phyloP scores from a whole-genome alignment of 2,888 invertebrate genomes.

The Drosophila lacicola region DNA sequence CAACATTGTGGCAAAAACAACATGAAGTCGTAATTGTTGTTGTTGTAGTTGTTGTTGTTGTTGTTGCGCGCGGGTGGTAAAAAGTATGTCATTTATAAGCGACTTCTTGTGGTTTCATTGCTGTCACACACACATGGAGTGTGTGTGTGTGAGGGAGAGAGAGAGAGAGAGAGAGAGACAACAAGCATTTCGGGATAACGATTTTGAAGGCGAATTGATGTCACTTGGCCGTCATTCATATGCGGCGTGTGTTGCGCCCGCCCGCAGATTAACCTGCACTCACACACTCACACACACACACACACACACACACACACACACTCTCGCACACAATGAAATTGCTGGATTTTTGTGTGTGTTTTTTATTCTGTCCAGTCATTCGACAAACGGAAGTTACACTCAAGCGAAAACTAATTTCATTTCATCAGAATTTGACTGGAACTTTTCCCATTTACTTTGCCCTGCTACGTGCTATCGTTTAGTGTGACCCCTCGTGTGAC shows the following conservation, averaged over 20 bases:
- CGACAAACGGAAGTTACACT: conserved; percentile 68
- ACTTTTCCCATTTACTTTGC: conserved; percentile 70
- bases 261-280: conserved; percentile 53
- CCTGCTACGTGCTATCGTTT: conserved; percentile 67
- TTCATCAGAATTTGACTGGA: conserved; percentile 73
- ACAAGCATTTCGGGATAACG: conserved; percentile 34
- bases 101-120: conserved; percentile 54
- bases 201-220: conserved; percentile 67
- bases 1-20: conserved; percentile 53
- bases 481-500: conserved; percentile 26
- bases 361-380: conserved; percentile 60
- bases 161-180: background rate
- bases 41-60: conserved; percentile 22
- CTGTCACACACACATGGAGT: conserved; percentile 20
- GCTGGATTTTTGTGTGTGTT: conserved; percentile 27
- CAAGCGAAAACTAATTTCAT: conserved; percentile 74
- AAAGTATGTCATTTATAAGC: conserved; percentile 55
- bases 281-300: conserved; percentile 22
- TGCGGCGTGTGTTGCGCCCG: conserved; percentile 37
- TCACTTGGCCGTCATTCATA: conserved; percentile 65
- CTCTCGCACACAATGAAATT: conserved; percentile 31
- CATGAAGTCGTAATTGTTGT: conserved; percentile 53
- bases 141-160: background rate
- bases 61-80: conserved; percentile 24
- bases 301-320: conserved; percentile 8